Conservation (phyloP, 2,888 invertebrate genomes). For the Diplolepis rosae region DNA sequence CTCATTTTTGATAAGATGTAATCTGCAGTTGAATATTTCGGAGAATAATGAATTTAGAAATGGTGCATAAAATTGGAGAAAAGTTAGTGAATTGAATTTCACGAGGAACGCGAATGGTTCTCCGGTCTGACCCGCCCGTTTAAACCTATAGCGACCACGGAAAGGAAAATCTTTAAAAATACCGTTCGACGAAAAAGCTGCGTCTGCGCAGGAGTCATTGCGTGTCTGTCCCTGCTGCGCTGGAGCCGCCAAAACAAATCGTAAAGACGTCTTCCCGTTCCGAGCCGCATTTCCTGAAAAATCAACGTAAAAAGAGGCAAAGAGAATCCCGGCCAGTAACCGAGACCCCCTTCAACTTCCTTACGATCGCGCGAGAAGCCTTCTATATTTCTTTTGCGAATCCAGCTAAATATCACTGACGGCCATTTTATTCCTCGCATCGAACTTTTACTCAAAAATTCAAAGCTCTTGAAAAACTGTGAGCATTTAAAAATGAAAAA, state of each 20-base stretch:
- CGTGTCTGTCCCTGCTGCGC: constrained; percentile 36
- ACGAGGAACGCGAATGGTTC: constrained; percentile 45
- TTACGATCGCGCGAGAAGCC: constrained; percentile 12
- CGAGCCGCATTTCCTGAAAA: constrained; percentile 57
- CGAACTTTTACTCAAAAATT: no score
- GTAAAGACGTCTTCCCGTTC: constrained; percentile 61
- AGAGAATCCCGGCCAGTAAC: constrained; percentile 29
- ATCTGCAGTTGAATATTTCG: no score
- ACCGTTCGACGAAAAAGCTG: constrained; percentile 66
- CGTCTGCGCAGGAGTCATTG: constrained; percentile 58
- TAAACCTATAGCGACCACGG: constrained; percentile 55
- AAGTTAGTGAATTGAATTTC: constrained; percentile 23
- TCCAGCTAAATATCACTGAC: not conserved
- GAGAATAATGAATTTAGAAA: constrained; percentile 10
- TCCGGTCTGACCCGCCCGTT: constrained; percentile 54
- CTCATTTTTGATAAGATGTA: no score
- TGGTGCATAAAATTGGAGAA: constrained; percentile 5
- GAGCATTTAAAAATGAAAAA: no score
- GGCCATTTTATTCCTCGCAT: not conserved
- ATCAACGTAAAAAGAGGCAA: constrained; percentile 17
- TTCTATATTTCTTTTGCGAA: constrained; percentile 3
- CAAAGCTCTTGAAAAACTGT: no score
- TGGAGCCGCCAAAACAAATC: constrained; percentile 68
- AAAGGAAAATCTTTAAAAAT: constrained; percentile 70
- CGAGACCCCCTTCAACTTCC: constrained; percentile 30